Conservation (phyloP, 2,888 invertebrate species). For the Perithous albicinctus region DNA sequence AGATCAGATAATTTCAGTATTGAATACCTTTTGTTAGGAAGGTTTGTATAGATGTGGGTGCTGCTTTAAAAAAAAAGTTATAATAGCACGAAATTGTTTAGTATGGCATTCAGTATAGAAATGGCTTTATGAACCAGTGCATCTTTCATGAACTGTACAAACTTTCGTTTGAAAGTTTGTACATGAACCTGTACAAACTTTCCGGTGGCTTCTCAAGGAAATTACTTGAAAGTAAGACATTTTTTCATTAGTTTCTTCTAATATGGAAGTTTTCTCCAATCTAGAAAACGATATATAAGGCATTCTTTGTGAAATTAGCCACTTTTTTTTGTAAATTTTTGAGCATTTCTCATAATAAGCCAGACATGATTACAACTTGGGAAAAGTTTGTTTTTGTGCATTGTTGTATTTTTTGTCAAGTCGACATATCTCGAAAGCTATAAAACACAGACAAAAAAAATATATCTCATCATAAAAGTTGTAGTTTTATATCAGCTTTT, state of each 20-base stretch:
- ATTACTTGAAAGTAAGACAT: not conserved
- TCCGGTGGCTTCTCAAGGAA: not conserved
- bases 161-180: no score
- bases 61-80: not conserved
- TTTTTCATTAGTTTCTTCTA: not conserved
- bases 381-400: no score
- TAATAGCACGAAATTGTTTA: not conserved
- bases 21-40: not conserved
- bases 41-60: not conserved
- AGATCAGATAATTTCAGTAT: not conserved
- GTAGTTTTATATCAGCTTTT: no score
- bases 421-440: no score
- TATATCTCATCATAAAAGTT: no score
- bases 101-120: not conserved
- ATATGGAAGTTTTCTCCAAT: not conserved
- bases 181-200: no score
- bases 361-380: no score
- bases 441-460: no score
- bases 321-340: no score
- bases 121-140: not conserved
- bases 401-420: no score
- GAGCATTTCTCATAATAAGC: no score
- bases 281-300: not conserved
- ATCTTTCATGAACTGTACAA: constrained; percentile 28
- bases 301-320: no score